phyloP scores from a whole-genome alignment of 30 jellyfish, hydroid and myxozoan species.

The Hydractinia symbiolongicarpus region DNA sequence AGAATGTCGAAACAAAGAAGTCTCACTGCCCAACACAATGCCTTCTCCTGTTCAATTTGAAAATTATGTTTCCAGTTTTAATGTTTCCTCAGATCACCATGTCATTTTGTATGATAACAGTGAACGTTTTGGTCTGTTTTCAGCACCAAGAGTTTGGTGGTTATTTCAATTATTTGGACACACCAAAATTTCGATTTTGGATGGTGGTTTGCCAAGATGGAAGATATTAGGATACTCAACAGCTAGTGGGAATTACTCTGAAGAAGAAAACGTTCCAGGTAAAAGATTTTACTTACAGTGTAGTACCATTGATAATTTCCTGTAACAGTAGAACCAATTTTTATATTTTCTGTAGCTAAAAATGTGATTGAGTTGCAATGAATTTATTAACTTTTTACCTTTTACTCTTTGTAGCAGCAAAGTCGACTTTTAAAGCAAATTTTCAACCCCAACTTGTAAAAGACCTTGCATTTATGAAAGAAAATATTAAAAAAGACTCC shows the following conservation, averaged over 20 bases:
- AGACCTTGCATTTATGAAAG: slow-evolving; percentile 44
- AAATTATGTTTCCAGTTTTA: slow-evolving; percentile 45
- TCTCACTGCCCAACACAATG: slow-evolving; percentile 63
- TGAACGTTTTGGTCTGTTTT: slow-evolving; percentile 50
- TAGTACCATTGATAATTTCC: too few relatives aligned
- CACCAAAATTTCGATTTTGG: slow-evolving; percentile 59
- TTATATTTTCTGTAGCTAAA: too few relatives aligned
- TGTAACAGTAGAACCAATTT: too few relatives aligned
- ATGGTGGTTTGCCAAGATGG: slow-evolving; percentile 92
- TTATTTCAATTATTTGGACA: slow-evolving; percentile 75
- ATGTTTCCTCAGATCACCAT: slow-evolving; percentile 58
- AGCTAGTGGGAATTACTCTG: slow-evolving; percentile 35
- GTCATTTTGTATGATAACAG: slow-evolving; percentile 66
- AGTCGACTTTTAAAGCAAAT: too few relatives aligned
- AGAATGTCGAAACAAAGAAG: slow-evolving; percentile 61
- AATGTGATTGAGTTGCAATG: too few relatives aligned
- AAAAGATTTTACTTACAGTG: background rate
- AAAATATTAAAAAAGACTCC: slow-evolving; percentile 20
- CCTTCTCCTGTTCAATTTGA: slow-evolving; percentile 49
- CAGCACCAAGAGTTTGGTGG: slow-evolving; percentile 97
- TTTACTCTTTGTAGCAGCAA: too few relatives aligned
- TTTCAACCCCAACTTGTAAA: slow-evolving; percentile 21
- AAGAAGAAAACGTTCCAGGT: slow-evolving; percentile 33
- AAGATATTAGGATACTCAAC: slow-evolving; percentile 37
- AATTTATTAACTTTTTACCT: too few relatives aligned